phyloP scores from a whole-genome alignment of 2,797 vertebrate genomes.

The Uromys caudimaculatus region DNA sequence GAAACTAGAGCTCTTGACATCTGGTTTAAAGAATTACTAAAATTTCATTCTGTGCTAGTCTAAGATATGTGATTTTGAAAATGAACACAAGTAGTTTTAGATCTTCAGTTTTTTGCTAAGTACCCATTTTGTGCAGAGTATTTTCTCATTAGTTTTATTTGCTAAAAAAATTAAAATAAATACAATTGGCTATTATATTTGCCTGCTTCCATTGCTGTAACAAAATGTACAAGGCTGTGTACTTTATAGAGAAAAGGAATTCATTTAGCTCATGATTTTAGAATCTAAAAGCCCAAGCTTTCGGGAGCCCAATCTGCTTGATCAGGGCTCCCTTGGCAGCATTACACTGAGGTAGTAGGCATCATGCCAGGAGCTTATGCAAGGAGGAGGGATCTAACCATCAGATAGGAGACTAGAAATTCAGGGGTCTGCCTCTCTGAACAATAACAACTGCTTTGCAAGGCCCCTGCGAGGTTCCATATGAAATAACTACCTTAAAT shows the following conservation, averaged over 20 bases:
- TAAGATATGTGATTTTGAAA: slow-evolving; percentile 28
- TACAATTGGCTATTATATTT: background rate
- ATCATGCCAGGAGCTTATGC: background rate
- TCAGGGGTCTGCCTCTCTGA: background rate
- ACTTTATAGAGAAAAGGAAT: background rate
- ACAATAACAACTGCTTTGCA: background rate
- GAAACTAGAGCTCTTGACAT: background rate
- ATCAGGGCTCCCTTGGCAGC: background rate
- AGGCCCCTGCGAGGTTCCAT: background rate
- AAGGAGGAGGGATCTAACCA: background rate
- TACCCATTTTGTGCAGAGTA: slow-evolving; percentile 29
- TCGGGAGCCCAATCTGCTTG: background rate
- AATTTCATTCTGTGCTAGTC: background rate
- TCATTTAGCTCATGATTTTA: background rate
- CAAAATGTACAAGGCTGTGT: background rate
- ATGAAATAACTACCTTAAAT: background rate
- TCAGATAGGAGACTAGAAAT: background rate
- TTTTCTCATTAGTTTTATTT: slow-evolving; percentile 54
- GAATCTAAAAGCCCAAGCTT: background rate
- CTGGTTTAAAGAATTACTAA: background rate
- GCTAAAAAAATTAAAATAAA: slow-evolving; percentile 43
- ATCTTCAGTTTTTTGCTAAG: slow-evolving; percentile 6
- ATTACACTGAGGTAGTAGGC: background rate
- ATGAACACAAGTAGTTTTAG: slow-evolving; percentile 18
- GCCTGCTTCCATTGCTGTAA: background rate